phyloP scores from a whole-genome alignment of 2,888 invertebrate species.

The Tridacna crocea region DNA sequence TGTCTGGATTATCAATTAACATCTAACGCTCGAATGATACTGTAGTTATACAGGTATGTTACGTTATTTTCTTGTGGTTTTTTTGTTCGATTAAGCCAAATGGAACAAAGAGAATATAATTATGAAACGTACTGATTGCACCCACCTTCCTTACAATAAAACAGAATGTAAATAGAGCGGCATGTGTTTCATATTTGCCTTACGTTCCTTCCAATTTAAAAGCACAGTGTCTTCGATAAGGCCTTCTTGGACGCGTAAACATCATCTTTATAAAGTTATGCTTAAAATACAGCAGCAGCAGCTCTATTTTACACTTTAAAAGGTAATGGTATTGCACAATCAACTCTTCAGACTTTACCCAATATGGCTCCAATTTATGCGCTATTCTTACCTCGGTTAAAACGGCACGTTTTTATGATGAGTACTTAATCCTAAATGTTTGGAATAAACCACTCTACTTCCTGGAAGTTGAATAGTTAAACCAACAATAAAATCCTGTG shows the following conservation, averaged over 20 bases:
- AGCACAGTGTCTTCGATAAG: not conserved
- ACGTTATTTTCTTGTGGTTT: not conserved
- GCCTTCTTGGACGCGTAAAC: not conserved
- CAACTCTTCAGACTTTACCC: too few relatives aligned
- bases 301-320: too few relatives aligned
- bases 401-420: too few relatives aligned
- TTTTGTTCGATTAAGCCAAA: not conserved
- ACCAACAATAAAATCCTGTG: not conserved
- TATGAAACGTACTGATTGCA: not conserved
- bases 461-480: too few relatives aligned
- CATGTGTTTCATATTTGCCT: not conserved
- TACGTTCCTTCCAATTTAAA: not conserved
- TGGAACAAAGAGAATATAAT: conserved; percentile 2
- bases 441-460: too few relatives aligned
- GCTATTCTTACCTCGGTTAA: too few relatives aligned
- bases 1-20: not conserved
- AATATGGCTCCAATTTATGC: too few relatives aligned
- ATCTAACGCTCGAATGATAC: not conserved
- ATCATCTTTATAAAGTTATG: too few relatives aligned
- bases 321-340: too few relatives aligned
- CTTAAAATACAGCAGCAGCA: too few relatives aligned
- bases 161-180: not conserved
- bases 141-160: conserved; percentile 2
- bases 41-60: not conserved
- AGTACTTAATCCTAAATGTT: too few relatives aligned